Evolutionary conservation across 2,888 invertebrate genomes (phyloP).

Genomic region (Operophtera brumata): DNA sequence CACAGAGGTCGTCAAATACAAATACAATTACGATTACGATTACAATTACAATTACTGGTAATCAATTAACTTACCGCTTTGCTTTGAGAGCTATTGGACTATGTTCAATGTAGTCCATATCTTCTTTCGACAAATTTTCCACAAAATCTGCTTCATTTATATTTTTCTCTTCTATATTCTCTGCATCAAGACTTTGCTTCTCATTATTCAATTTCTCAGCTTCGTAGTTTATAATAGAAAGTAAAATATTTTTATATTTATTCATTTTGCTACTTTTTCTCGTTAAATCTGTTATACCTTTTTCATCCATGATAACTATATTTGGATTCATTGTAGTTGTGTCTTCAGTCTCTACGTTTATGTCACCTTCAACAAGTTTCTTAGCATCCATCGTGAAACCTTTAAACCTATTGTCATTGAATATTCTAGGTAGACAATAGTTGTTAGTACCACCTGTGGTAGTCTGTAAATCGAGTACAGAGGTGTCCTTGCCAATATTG

Average conservation of each 20-base stretch:
- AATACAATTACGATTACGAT: no score
- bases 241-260: background rate
- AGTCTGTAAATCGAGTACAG: background rate
- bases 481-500: background rate
- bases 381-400: background rate
- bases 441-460: background rate
- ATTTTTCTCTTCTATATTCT: background rate
- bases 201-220: background rate
- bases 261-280: conserved; percentile 1
- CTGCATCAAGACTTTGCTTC: background rate
- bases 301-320: conserved; percentile 3
- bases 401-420: background rate
- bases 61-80: no score
- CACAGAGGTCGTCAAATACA: no score
- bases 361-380: background rate
- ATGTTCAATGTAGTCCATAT: no score
- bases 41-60: no score
- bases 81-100: no score
- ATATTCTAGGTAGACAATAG: background rate
- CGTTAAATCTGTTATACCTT: background rate
- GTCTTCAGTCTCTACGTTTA: background rate
- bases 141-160: background rate
- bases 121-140: background rate
- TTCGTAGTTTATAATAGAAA: conserved; percentile 6
- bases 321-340: background rate